Conservation (phyloP, 2,113 vertebrate genomes). For the Trichechus manatus region DNA sequence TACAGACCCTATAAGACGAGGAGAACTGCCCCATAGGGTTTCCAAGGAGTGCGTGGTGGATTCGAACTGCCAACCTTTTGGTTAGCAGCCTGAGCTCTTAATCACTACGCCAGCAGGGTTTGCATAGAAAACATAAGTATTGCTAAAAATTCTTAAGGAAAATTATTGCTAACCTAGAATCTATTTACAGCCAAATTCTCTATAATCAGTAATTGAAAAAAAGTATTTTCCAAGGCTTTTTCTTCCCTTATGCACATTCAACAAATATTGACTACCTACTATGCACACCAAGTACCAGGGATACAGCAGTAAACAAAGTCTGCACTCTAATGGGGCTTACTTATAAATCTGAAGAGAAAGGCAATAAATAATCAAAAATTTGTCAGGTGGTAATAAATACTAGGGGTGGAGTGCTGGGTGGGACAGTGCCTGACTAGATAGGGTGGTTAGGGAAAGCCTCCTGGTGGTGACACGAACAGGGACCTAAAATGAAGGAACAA, state of each 20-base stretch:
- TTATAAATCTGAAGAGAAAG: neutral
- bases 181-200: slow-evolving; percentile 4
- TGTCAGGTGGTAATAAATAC: neutral
- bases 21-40: no score
- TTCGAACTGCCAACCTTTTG: no score
- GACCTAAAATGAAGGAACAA: neutral
- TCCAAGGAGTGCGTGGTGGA: no score
- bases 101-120: no score
- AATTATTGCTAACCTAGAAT: slow-evolving; percentile 8
- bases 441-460: neutral
- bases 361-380: neutral
- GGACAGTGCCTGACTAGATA: neutral
- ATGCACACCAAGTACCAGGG: neutral
- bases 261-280: neutral
- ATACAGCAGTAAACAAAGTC: neutral
- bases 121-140: neutral
- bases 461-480: neutral
- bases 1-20: no score
- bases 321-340: neutral
- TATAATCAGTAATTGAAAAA: neutral
- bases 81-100: no score
- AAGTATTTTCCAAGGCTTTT: neutral
- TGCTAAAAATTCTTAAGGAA: neutral
- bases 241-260: neutral
- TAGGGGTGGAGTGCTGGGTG: neutral